A percentile compares a stretch with the other conserved stretches of the same genome.
Conservation (phyloP, 2,888 invertebrate genomes). For the Elaeidobius kamerunicus region DNA sequence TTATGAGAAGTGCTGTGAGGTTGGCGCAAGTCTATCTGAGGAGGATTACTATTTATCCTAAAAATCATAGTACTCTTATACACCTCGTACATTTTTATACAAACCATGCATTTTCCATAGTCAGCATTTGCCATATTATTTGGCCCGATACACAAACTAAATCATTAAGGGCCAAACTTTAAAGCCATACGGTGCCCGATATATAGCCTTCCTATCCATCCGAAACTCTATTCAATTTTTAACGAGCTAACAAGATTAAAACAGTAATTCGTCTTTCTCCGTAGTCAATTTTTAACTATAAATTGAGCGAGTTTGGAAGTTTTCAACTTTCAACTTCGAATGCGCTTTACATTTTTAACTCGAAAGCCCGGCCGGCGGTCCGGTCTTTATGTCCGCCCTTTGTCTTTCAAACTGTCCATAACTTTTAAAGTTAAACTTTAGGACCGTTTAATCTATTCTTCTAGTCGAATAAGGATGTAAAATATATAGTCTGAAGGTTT, state of each 20-base stretch:
- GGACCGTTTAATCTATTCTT: background rate
- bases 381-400: background rate
- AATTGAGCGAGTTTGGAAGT: slow-evolving; percentile 14
- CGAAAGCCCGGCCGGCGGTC: background rate
- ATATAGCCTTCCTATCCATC: too few relatives aligned
- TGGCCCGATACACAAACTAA: too few relatives aligned
- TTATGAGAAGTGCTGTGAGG: too few relatives aligned
- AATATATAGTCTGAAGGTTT: background rate
- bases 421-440: background rate
- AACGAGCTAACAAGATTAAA: slow-evolving; percentile 15
- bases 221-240: slow-evolving; percentile 13
- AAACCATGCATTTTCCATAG: too few relatives aligned
- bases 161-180: too few relatives aligned
- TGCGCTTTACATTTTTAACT: slow-evolving; percentile 18
- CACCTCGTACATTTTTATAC: too few relatives aligned
- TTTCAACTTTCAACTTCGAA: slow-evolving; percentile 11
- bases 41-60: too few relatives aligned
- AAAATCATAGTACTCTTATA: too few relatives aligned
- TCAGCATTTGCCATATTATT: too few relatives aligned
- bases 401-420: background rate
- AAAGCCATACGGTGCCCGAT: too few relatives aligned
- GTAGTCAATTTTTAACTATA: slow-evolving; percentile 16
- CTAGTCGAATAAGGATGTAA: background rate
- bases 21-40: too few relatives aligned
- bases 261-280: slow-evolving; percentile 11